Percentiles rank a stretch among this genome's conserved stretches.
phyloP scores from a whole-genome alignment of 2,113 vertebrate genomes.

The Anhinga anhinga region DNA sequence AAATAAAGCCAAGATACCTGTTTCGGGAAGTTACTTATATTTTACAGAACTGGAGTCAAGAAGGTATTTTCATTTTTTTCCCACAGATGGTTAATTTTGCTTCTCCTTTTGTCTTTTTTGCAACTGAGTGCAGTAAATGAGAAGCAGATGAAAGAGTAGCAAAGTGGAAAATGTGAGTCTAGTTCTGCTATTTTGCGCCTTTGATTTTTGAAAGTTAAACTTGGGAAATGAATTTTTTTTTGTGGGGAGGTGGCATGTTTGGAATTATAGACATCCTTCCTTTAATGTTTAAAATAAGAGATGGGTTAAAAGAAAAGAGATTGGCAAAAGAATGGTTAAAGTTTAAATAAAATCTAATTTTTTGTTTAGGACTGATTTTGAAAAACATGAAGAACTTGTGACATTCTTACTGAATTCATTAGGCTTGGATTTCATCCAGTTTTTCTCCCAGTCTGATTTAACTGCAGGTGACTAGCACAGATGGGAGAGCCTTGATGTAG shows the following conservation, averaged over 20 bases:
- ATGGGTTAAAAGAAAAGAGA: background rate
- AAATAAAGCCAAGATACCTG: background rate
- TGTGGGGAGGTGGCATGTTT: background rate
- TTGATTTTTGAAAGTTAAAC: background rate
- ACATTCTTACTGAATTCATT: background rate
- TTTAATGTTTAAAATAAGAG: background rate
- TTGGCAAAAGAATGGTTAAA: background rate
- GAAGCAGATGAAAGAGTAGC: background rate
- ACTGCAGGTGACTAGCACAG: background rate
- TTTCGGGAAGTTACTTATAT: background rate
- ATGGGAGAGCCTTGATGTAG: background rate
- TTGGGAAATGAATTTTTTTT: background rate
- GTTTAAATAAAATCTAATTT: background rate
- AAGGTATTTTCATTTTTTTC: fast-evolving
- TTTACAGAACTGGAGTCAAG: background rate
- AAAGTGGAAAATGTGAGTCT: background rate
- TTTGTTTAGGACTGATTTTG: background rate
- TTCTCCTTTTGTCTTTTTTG: background rate
- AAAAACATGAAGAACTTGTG: background rate
- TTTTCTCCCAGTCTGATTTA: background rate
- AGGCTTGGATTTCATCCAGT: background rate
- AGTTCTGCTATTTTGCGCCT: background rate
- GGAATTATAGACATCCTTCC: background rate
- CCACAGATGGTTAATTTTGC: background rate
- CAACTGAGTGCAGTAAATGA: background rate